phyloP scores from a whole-genome alignment of 2,797 vertebrate genomes.

The Diplodus puntazzo region DNA sequence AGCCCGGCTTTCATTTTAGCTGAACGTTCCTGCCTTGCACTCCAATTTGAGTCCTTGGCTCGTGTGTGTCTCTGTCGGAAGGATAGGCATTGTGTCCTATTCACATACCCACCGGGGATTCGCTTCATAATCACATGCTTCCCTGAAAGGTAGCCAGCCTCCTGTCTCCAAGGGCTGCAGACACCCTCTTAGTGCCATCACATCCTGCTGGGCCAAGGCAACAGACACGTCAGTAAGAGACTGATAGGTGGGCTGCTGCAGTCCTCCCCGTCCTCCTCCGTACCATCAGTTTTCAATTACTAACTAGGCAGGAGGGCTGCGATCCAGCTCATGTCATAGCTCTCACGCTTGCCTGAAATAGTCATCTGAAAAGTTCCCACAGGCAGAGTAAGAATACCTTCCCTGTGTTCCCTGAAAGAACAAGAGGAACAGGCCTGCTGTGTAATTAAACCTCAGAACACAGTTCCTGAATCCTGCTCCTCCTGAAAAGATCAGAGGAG shows the following conservation, averaged over 20 bases:
- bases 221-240: constrained; percentile 52
- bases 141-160: constrained; percentile 56
- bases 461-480: constrained; percentile 40
- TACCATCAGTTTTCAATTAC: constrained; percentile 47
- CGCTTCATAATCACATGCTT: constrained; percentile 68
- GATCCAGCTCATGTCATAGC: constrained; percentile 54
- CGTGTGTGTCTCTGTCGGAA: constrained; percentile 30
- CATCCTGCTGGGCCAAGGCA: constrained; percentile 56
- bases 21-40: constrained; percentile 8
- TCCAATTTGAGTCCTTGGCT: constrained; percentile 42
- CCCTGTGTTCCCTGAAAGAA: constrained; percentile 31
- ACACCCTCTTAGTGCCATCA: constrained; percentile 52
- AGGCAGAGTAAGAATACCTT: constrained; percentile 46
- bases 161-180: constrained; percentile 67
- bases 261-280: constrained; percentile 42
- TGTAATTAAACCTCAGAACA: constrained; percentile 63
- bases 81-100: constrained; percentile 46
- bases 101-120: constrained; percentile 46
- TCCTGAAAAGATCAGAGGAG: constrained; percentile 42
- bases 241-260: constrained; percentile 55
- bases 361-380: constrained; percentile 60
- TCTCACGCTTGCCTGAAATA: constrained; percentile 40
- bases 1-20: constrained; percentile 8
- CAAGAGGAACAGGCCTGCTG: constrained; percentile 39
- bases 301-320: constrained; percentile 53